Base-by-base conservation (phyloP, 2,797 vertebrate genomes). In the Anabacerthia variegaticeps region DNA sequence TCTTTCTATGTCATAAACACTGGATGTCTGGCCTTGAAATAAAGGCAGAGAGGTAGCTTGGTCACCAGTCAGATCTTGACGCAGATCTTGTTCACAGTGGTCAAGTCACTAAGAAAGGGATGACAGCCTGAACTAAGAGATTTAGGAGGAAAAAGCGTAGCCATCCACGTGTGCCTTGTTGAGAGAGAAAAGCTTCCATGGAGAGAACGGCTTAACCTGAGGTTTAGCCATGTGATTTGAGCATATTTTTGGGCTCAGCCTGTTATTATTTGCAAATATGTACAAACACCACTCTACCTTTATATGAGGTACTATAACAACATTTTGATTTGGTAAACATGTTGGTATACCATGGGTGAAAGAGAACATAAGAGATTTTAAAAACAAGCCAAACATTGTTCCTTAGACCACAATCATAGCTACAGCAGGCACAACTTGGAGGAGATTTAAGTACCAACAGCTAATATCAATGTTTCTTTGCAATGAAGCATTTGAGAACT, bases 71-170 rank as follows among this genome's bases (percentile, higher is more conserved):
- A 54, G 63, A 27, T 81, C 59, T 73, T 51, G 30, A 44, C 51
- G 41, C 43, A 28, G 24, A 24, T 69, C 28, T 54, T 91, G 28
- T 46, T 92, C 18, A 36, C 79, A n/a, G 0, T 80, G 72, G 46
- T 78, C 52, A 93, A 56, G 51, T 66, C 4, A 2, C 56, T 72
- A 44, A 81, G 84, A 74, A 87, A 76, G 37, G 69, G 44, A 32
- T 67, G 82, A 59, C 46, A 95, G 26, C n/a, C 41, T 89, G 83
- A 74, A 82, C 5, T 34, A 7, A 61, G 43, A 56, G 22, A 37
- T 95, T 66, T 39, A 56, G 41, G 81, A 96, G 83, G 63, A 85
- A 76, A 92, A 94, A 52, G 37, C 76, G 23, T 85, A 68, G 41
- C 49, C 36, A 66, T 87, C 65, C 43, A 0, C 82, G 46, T 21